Evolutionary conservation across 1,140 invertebrate species (phyloP).

Genomic region (Apis laboriosa): DNA sequence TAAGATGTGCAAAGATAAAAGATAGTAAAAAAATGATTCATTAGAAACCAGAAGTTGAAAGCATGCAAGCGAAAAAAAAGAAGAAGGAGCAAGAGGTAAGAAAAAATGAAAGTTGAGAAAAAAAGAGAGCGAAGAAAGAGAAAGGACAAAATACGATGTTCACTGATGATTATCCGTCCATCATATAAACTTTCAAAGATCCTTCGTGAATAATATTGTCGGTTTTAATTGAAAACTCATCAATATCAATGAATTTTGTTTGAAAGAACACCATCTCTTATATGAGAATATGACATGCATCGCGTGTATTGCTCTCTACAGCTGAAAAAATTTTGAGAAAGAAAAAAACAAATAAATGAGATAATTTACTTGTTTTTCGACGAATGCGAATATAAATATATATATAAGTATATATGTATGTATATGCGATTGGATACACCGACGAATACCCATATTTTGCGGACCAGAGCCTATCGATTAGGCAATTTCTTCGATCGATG

Average conservation of each 20-base stretch:
- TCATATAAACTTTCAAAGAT: constrained; percentile 17
- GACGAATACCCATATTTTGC: constrained; percentile 55
- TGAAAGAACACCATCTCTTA: constrained; percentile 28
- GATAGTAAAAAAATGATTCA: neutral
- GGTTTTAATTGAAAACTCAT: neutral
- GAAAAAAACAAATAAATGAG: neutral
- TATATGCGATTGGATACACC: constrained; percentile 16
- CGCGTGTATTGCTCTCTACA: neutral
- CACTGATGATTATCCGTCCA: constrained; percentile 52
- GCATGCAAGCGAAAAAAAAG: neutral
- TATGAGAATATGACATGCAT: neutral
- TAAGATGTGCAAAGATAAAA: neutral
- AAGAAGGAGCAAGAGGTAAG: neutral
- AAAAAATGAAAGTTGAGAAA: neutral
- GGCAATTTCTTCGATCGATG: constrained; percentile 65
- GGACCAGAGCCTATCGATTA: constrained; percentile 69
- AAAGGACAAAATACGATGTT: constrained; percentile 12
- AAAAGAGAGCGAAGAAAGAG: neutral
- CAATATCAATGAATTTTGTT: neutral
- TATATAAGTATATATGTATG: neutral
- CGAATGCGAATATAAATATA: neutral
- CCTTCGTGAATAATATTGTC: constrained; percentile 9
- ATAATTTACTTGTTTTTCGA: constrained; percentile 22
- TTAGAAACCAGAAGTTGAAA: neutral
- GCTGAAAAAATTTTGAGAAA: constrained; percentile 19